Evolutionary conservation across 1,140 invertebrate species (phyloP).

Genomic region (Drosophila lini): DNA sequence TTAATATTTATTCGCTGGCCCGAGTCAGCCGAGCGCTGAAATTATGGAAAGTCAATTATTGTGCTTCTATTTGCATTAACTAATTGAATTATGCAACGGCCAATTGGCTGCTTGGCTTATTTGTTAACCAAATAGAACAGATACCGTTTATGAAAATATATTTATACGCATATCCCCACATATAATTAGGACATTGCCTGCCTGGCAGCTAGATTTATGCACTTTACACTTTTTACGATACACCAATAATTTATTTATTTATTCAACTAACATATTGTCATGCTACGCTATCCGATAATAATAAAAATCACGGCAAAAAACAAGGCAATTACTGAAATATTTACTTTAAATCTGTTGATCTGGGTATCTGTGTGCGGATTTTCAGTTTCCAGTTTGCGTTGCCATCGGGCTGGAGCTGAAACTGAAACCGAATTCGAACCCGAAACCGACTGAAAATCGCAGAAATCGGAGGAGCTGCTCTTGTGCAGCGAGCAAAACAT

Average conservation of each 20-base stretch:
- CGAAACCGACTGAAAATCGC: slow-evolving; percentile 1
- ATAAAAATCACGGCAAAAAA: slow-evolving; percentile 66
- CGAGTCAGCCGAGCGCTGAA: slow-evolving; percentile 18
- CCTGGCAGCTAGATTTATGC: slow-evolving; percentile 47
- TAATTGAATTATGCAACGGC: slow-evolving; percentile 63
- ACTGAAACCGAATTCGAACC: background rate
- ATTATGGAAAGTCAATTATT: slow-evolving; percentile 69
- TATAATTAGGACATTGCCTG: slow-evolving; percentile 46
- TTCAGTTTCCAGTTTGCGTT: background rate
- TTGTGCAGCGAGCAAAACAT: slow-evolving; percentile 58
- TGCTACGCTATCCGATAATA: slow-evolving; percentile 60
- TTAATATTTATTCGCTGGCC: slow-evolving; percentile 46
- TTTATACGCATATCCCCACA: slow-evolving; percentile 51
- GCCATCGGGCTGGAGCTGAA: background rate
- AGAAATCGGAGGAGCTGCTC: slow-evolving; percentile 13
- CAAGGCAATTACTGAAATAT: slow-evolving; percentile 20
- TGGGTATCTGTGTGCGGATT: slow-evolving; percentile 3
- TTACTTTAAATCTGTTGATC: slow-evolving; percentile 35
- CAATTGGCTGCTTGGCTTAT: slow-evolving; percentile 48
- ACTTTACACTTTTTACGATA: slow-evolving; percentile 54
- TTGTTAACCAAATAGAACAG: slow-evolving; percentile 62
- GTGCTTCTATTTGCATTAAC: slow-evolving; percentile 59
- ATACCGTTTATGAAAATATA: slow-evolving; percentile 46
- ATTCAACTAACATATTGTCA: slow-evolving; percentile 82
- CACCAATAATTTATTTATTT: slow-evolving; percentile 77